These are phyloP conservation scores for Capitulum mitella DNA, from an alignment of 2,888 invertebrate species.

Conservation along the genomic window DNA sequence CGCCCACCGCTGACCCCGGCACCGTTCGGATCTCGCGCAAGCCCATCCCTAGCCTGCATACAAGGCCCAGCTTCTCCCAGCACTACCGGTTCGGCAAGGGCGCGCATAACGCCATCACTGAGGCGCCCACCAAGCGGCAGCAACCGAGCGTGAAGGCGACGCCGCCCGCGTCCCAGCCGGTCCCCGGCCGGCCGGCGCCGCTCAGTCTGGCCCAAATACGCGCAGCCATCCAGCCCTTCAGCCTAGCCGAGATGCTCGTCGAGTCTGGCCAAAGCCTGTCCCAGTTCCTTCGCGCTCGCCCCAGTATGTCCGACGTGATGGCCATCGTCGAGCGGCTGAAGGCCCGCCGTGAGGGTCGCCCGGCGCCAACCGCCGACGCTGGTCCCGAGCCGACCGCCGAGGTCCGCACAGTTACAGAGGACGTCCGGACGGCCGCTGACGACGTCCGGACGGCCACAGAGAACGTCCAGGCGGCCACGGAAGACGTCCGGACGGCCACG, in stretches of 20 bases:
- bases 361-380: neutral
- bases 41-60: neutral
- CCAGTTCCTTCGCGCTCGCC: neutral
- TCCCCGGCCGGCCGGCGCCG: no score
- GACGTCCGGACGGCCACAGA: neutral
- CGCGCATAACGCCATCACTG: neutral
- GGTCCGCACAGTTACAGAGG: no score
- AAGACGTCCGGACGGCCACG: no score
- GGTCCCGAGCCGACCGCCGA: neutral
- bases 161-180: no score
- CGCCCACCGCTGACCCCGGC: neutral
- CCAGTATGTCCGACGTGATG: neutral
- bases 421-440: neutral
- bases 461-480: neutral
- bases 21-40: neutral
- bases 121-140: neutral
- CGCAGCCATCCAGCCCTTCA: neutral
- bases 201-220: neutral
- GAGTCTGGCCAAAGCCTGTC: neutral
- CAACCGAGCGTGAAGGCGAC: no score
- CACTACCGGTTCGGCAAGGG: neutral
- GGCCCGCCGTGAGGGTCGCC: neutral
- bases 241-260: constrained; percentile 8
- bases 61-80: neutral
- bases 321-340: neutral